Conservation (phyloP, 2,113 vertebrate species). For the Vombatus ursinus region DNA sequence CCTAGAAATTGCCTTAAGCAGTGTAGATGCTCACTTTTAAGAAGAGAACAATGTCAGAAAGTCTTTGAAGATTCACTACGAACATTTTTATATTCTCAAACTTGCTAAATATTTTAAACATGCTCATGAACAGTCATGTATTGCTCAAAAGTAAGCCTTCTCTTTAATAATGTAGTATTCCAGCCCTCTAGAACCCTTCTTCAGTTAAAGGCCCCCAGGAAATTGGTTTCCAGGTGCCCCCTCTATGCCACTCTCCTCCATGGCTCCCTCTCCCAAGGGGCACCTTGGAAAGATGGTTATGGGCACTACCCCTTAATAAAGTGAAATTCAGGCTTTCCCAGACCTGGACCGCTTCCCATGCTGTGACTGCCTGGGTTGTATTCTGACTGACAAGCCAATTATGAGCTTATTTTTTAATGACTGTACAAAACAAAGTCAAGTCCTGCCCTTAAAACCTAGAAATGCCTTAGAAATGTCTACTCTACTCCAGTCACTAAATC, state of each 20-base stretch:
- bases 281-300: background rate
- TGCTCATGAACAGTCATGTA: constrained; percentile 39
- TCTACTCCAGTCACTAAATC: accelerated
- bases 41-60: constrained; percentile 79
- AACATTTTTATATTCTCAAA: constrained; percentile 76
- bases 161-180: constrained; percentile 59
- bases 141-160: constrained; percentile 62
- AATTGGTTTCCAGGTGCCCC: constrained; percentile 56
- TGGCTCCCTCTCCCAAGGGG: background rate
- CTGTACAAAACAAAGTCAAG: constrained; percentile 47
- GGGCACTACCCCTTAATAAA: background rate
- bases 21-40: constrained; percentile 73
- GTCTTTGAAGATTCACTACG: constrained; percentile 74
- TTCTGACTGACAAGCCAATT: constrained; percentile 52
- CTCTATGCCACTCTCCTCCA: background rate
- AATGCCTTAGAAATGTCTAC: background rate
- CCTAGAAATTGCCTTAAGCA: constrained; percentile 79
- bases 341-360: background rate
- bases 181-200: constrained; percentile 3
- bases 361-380: constrained; percentile 26
- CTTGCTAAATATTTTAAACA: constrained; percentile 75
- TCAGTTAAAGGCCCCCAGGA: constrained; percentile 46
- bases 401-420: background rate
- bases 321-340: constrained; percentile 40
- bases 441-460: constrained; percentile 30